Conservation (phyloP, 2,113 vertebrate species). For the Pterophyllum scalare region DNA sequence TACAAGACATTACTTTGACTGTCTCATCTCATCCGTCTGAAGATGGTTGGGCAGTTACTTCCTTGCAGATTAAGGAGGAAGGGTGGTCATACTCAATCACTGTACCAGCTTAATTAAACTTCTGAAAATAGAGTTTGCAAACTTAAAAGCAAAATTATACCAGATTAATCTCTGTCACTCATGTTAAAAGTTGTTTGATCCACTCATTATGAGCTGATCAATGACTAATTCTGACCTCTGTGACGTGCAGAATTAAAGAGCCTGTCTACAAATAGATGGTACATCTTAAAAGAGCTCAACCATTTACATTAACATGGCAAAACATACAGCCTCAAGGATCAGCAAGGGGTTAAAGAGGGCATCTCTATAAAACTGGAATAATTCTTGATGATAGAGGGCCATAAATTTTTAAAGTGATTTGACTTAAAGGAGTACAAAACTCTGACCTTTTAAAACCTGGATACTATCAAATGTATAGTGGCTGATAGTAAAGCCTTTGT, state of each 20-base stretch:
- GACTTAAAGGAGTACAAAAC: not conserved
- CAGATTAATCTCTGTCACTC: not conserved
- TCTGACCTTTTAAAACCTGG: not conserved
- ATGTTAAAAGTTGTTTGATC: not conserved
- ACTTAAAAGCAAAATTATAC: not conserved
- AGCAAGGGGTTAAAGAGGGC: not conserved
- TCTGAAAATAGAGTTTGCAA: not conserved
- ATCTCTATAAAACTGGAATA: not conserved
- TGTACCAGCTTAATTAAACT: not conserved
- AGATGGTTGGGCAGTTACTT: not conserved
- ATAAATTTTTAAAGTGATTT: not conserved
- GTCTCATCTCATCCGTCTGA: not conserved
- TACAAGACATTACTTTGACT: not conserved
- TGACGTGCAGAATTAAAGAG: not conserved
- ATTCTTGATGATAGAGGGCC: not conserved
- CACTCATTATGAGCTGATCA: not conserved
- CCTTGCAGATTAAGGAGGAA: not conserved
- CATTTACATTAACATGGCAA: not conserved
- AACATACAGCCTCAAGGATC: not conserved
- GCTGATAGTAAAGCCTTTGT: not conserved
- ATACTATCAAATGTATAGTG: not conserved
- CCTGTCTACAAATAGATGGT: not conserved
- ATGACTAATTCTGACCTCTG: not conserved
- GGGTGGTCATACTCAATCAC: not conserved
- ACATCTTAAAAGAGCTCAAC: not conserved